Conservation (phyloP, 1,140 invertebrate genomes). For the Aphidius gifuensis region DNA sequence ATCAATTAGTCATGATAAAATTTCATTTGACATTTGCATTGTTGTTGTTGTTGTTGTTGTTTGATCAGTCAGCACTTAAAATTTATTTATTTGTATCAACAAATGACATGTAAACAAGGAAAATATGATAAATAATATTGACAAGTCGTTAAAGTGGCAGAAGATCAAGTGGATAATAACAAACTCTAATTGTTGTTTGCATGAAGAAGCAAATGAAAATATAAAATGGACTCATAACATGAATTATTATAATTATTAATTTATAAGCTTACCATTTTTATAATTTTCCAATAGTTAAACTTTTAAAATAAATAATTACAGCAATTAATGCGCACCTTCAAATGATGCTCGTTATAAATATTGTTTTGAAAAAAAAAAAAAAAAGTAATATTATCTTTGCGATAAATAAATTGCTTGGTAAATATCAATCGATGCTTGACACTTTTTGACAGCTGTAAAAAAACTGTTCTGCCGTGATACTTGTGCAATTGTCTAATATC, state of each 20-base stretch:
- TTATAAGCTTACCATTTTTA: slow-evolving; percentile 5
- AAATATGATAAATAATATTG: no score
- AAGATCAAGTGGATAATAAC: neutral
- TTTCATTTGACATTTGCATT: no score
- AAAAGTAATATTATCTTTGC: slow-evolving; percentile 20
- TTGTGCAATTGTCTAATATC: neutral
- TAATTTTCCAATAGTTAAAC: neutral
- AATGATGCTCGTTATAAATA: slow-evolving; percentile 4
- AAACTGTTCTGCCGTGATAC: slow-evolving; percentile 13
- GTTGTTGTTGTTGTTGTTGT: neutral
- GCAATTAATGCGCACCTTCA: slow-evolving; percentile 2
- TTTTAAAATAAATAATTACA: neutral
- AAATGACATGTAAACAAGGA: no score
- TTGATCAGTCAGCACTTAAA: neutral
- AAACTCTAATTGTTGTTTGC: neutral
- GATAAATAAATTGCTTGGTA: no score
- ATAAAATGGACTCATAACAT: neutral
- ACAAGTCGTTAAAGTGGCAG: neutral
- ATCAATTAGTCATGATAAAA: slow-evolving; percentile 2
- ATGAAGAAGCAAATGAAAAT: neutral
- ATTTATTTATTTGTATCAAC: no score
- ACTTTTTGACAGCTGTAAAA: slow-evolving; percentile 43
- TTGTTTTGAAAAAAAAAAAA: slow-evolving; percentile 17
- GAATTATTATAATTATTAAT: neutral
- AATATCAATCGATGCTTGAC: slow-evolving; percentile 41